Evolutionary conservation across 2,888 invertebrate species (phyloP).

Genomic region (Diplolepis rosae): DNA sequence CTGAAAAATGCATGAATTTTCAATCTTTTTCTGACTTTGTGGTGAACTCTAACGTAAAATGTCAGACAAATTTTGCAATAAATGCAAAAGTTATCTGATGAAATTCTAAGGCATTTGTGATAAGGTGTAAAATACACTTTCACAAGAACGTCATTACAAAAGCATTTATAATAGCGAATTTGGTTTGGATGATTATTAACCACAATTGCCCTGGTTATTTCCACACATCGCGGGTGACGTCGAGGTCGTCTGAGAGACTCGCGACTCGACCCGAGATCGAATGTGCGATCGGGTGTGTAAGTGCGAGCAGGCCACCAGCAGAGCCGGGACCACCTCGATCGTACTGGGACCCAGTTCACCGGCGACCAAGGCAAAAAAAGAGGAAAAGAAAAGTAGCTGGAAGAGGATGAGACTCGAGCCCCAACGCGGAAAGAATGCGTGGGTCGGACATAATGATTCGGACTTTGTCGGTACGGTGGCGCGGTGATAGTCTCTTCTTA

Average conservation of each 20-base stretch:
- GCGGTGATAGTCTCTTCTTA: slow-evolving; percentile 49
- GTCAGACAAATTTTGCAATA: no score
- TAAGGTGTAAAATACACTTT: background rate
- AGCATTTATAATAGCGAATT: background rate
- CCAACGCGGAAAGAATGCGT: slow-evolving; percentile 65
- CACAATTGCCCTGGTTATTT: slow-evolving; percentile 36
- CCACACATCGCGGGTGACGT: slow-evolving; percentile 57
- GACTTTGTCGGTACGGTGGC: slow-evolving; percentile 63
- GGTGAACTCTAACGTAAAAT: no score
- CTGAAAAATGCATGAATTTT: no score
- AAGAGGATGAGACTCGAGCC: slow-evolving; percentile 26
- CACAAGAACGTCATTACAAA: background rate
- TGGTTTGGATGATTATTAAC: background rate
- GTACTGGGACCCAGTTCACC: slow-evolving; percentile 50
- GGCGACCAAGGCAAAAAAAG: slow-evolving; percentile 39
- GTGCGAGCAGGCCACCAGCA: slow-evolving; percentile 74
- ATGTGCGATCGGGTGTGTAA: slow-evolving; percentile 71
- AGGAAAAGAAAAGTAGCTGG: slow-evolving; percentile 32
- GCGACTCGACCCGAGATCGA: slow-evolving; percentile 64
- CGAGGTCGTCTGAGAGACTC: slow-evolving; percentile 59
- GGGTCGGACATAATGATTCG: slow-evolving; percentile 70
- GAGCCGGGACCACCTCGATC: slow-evolving; percentile 70
- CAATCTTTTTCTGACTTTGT: no score
- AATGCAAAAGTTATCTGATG: no score
- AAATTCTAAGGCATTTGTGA: no score